Evolutionary conservation across 2,113 vertebrate species (phyloP).

Genomic region (Thymallus thymallus): DNA sequence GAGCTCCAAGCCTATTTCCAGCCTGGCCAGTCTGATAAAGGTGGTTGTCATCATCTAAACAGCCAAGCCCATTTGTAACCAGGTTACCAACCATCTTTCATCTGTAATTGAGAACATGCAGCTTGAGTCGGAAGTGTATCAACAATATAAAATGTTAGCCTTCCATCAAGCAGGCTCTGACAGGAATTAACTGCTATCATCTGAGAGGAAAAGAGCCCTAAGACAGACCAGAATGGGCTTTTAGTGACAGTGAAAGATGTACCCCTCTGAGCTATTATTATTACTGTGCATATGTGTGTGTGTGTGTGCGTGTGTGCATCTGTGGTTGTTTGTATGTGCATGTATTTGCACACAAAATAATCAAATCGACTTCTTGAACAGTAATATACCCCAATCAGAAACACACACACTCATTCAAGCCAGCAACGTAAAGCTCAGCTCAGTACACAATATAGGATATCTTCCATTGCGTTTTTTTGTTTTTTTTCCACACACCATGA

Average conservation of each 20-base stretch:
- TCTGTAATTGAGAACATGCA: conserved; percentile 72
- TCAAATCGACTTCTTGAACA: conserved; percentile 2
- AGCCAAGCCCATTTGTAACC: conserved; percentile 74
- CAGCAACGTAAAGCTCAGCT: neutral
- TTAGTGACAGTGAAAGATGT: conserved; percentile 67
- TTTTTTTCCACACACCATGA: neutral
- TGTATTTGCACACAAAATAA: neutral
- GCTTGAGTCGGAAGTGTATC: conserved; percentile 74
- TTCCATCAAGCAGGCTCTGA: conserved; percentile 75
- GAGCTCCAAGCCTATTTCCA: conserved; percentile 55
- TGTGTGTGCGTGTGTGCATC: neutral
- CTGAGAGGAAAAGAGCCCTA: conserved; percentile 55
- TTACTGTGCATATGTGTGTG: conserved; percentile 21
- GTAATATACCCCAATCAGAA: neutral
- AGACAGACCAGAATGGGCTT: conserved; percentile 56
- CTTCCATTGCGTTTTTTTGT: neutral
- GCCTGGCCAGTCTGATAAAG: conserved; percentile 63
- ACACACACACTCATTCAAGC: neutral
- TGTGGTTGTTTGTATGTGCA: conserved; percentile 8
- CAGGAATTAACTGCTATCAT: conserved; percentile 75
- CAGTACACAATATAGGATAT: neutral
- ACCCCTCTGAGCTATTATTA: conserved; percentile 65
- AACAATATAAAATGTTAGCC: conserved; percentile 75
- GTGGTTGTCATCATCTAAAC: conserved; percentile 75
- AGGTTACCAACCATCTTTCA: conserved; percentile 77